Evolutionary conservation across 2,797 vertebrate species (phyloP).

Genomic region (Chanos chanos): DNA sequence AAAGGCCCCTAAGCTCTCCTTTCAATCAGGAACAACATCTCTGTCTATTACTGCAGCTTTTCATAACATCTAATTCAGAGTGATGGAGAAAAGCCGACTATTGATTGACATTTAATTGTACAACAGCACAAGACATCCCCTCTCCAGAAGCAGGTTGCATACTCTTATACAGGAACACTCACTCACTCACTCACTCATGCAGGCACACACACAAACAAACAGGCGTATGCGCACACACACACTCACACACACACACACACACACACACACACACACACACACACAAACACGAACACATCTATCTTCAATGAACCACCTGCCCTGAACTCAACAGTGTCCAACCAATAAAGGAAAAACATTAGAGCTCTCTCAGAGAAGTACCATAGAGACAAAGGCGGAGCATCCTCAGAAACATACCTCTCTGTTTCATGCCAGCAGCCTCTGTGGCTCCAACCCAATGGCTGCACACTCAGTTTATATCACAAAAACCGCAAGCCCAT

Average conservation of each 20-base stretch:
- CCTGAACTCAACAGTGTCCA: constrained; percentile 22
- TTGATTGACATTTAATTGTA: constrained; percentile 34
- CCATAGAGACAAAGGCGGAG: no score
- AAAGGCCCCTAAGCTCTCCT: not conserved
- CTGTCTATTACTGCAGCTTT: constrained; percentile 14
- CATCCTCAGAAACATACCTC: no score
- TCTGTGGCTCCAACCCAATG: no score
- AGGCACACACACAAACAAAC: not conserved
- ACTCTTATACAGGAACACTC: not conserved
- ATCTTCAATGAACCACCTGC: constrained; percentile 35
- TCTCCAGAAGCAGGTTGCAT: not conserved
- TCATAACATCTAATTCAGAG: not conserved
- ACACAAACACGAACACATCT: not conserved
- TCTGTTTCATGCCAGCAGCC: no score
- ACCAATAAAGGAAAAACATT: constrained; percentile 14
- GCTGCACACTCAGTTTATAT: no score
- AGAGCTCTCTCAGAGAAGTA: not conserved
- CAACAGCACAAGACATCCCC: constrained; percentile 7
- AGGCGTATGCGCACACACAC: not conserved
- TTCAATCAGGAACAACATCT: not conserved
- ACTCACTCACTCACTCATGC: not conserved
- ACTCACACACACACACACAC: not conserved
- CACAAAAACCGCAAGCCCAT: no score
- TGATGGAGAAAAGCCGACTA: not conserved
- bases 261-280: not conserved